Evolutionary conservation across 2,888 invertebrate genomes (phyloP).

Genomic region (Lochmaea crataegi): DNA sequence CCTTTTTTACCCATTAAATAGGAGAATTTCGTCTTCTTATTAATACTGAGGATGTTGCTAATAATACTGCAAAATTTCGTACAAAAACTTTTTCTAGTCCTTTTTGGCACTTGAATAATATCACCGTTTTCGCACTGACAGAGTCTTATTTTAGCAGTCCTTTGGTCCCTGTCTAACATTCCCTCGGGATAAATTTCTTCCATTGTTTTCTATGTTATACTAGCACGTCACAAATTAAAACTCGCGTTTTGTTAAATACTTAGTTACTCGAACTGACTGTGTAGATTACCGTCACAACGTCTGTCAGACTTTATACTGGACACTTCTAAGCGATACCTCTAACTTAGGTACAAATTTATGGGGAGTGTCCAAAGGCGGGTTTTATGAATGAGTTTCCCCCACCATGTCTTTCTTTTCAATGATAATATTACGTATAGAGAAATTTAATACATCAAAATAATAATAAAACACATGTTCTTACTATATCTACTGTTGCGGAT

Average conservation of each 20-base stretch:
- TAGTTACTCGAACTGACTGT: slow-evolving; percentile 23
- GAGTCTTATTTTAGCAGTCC: slow-evolving; percentile 56
- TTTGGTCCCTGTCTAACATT: slow-evolving; percentile 62
- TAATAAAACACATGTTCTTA: neutral
- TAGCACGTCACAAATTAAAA: neutral
- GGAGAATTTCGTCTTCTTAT: slow-evolving; percentile 42
- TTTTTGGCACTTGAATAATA: slow-evolving; percentile 42
- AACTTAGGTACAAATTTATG: slow-evolving; percentile 46
- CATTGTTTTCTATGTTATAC: slow-evolving; percentile 3
- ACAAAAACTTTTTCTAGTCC: slow-evolving; percentile 17
- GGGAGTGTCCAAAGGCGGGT: slow-evolving; percentile 49
- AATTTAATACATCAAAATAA: slow-evolving; percentile 10
- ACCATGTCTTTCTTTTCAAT: slow-evolving; percentile 27
- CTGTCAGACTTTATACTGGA: slow-evolving; percentile 48
- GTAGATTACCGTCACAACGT: slow-evolving; percentile 44
- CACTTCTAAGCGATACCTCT: slow-evolving; percentile 44
- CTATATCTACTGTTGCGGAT: neutral
- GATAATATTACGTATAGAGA: slow-evolving; percentile 13
- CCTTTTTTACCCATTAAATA: slow-evolving; percentile 55
- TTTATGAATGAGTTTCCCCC: slow-evolving; percentile 46
- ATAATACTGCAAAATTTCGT: slow-evolving; percentile 40
- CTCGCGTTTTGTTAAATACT: slow-evolving; percentile 18
- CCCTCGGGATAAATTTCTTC: slow-evolving; percentile 50
- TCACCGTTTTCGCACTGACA: slow-evolving; percentile 34
- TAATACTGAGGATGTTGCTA: slow-evolving; percentile 24